phyloP scores from a whole-genome alignment of 2,113 vertebrate species.

The Nicator chloris region DNA sequence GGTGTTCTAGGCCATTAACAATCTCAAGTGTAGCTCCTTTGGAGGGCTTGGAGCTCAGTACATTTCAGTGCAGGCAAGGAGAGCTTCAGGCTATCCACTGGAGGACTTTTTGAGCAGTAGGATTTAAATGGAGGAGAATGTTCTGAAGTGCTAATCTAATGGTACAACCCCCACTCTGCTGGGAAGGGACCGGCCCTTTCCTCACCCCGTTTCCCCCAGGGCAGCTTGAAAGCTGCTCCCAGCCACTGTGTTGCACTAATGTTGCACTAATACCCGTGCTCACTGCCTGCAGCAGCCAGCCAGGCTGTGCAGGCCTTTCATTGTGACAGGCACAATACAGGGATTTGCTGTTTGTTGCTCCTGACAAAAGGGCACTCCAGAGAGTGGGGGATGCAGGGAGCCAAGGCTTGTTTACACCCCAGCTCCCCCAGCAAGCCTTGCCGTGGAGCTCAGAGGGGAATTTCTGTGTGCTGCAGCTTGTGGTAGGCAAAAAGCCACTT shows the following conservation, averaged over 20 bases:
- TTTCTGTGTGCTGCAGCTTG: neutral
- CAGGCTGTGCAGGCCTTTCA: neutral
- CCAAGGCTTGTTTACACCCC: neutral
- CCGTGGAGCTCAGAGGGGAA: neutral
- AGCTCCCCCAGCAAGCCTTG: neutral
- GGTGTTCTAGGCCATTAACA: neutral
- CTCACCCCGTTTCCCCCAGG: neutral
- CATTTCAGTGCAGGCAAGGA: neutral
- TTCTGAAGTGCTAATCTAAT: neutral
- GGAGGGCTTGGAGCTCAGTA: neutral
- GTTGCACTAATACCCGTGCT: neutral
- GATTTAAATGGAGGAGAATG: neutral
- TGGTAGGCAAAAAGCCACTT: neutral
- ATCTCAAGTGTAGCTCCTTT: neutral
- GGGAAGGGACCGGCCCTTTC: neutral
- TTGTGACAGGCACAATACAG: neutral
- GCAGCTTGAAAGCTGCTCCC: neutral
- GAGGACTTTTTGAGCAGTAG: neutral
- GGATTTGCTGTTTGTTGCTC: conserved; percentile 42
- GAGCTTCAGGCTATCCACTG: neutral
- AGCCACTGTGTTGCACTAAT: neutral
- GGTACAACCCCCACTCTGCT: neutral
- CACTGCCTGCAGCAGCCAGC: neutral
- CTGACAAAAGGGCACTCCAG: neutral
- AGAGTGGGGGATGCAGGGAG: neutral